These are phyloP conservation scores for Cosmorhoe ocellata DNA, from an alignment of 2,888 invertebrate species.

Conservation along the genomic window DNA sequence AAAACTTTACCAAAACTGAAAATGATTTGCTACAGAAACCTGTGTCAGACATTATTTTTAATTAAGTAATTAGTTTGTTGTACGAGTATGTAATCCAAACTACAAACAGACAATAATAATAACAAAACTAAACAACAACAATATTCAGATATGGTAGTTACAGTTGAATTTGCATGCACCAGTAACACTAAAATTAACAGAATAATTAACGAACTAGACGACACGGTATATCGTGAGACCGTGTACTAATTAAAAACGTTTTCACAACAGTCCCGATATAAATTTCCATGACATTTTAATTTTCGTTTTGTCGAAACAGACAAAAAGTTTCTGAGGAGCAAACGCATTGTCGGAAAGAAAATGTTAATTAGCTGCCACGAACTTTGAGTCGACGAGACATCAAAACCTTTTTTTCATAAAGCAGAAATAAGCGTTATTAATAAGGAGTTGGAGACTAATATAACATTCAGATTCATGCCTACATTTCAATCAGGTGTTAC, in stretches of 20 bases:
- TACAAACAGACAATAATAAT: background rate
- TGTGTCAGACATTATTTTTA: too few relatives aligned
- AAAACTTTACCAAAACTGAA: too few relatives aligned
- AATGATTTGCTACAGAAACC: background rate
- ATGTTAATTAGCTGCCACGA: constrained; percentile 50
- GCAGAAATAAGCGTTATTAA: too few relatives aligned
- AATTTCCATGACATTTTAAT: constrained; percentile 45
- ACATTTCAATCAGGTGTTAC: too few relatives aligned
- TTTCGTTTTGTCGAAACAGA: constrained; percentile 38
- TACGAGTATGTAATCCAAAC: too few relatives aligned
- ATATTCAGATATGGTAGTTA: background rate
- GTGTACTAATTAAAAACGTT: constrained; percentile 43
- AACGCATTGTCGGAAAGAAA: constrained; percentile 38
- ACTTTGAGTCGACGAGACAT: constrained; percentile 41
- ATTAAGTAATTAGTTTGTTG: too few relatives aligned
- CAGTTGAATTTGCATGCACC: constrained; percentile 8
- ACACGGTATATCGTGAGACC: constrained; percentile 27
- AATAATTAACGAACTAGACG: constrained; percentile 39
- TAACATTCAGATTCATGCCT: too few relatives aligned
- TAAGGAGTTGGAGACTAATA: too few relatives aligned
- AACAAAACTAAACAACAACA: background rate
- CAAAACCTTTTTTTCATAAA: constrained; percentile 37
- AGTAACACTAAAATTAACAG: constrained; percentile 31
- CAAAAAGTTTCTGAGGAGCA: constrained; percentile 37
- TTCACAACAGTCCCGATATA: constrained; percentile 31